Percentiles rank a stretch among this genome's conserved stretches.
These are phyloP conservation scores for Cebidichthys violaceus DNA, from an alignment of 2,113 vertebrate species.

Conservation along the genomic window DNA sequence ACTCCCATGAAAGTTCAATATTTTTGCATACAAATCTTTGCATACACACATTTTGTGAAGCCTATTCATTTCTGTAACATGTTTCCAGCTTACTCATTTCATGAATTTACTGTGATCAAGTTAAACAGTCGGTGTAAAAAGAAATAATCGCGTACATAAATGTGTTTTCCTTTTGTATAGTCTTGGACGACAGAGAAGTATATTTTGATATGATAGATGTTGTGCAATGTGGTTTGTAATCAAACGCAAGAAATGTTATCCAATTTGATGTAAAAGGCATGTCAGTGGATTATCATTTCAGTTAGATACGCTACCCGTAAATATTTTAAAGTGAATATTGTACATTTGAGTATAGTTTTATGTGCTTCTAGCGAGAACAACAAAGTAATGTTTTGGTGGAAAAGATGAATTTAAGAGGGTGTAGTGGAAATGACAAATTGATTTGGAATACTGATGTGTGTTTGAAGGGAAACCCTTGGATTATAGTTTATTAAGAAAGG, in stretches of 20 bases:
- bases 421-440: background rate
- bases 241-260: background rate
- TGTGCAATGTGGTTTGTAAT: slow-evolving; percentile 32
- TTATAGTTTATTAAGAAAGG: background rate
- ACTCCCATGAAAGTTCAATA: background rate
- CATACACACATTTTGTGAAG: background rate
- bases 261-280: slow-evolving; percentile 30
- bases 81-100: background rate
- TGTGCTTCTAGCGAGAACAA: slow-evolving; percentile 17
- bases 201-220: slow-evolving; percentile 44
- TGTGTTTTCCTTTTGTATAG: background rate
- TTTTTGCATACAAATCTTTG: background rate
- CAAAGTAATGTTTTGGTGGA: background rate
- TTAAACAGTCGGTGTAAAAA: background rate
- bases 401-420: background rate
- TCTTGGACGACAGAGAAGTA: slow-evolving; percentile 19
- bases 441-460: background rate
- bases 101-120: background rate
- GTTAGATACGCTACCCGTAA: background rate
- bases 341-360: slow-evolving; percentile 8
- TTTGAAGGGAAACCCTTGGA: background rate
- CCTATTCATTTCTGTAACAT: background rate
- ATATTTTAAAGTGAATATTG: slow-evolving; percentile 8
- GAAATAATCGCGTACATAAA: background rate
- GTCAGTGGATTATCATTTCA: slow-evolving; percentile 27